Conservation (phyloP, 35 echinoderm and acorn worm genomes). For the Lytechinus pictus region DNA sequence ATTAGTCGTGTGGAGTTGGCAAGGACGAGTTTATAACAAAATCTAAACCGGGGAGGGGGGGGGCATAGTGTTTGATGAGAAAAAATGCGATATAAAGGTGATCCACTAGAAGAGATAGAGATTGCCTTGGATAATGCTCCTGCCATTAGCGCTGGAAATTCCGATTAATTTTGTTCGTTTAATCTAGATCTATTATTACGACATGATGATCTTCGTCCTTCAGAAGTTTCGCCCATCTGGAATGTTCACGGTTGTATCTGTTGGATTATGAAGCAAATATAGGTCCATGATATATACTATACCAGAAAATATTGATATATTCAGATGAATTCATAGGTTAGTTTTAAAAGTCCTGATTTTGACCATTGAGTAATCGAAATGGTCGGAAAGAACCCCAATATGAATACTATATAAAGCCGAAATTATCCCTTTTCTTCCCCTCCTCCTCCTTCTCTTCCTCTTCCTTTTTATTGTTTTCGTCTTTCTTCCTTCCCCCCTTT, state of each 20-base stretch:
- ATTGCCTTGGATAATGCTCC: not conserved
- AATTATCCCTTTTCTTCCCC: too few species aligned
- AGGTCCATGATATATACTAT: too few species aligned
- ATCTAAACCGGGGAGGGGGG: not conserved
- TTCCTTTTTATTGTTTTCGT: too few species aligned
- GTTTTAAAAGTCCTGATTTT: too few species aligned
- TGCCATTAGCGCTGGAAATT: not conserved
- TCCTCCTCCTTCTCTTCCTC: too few species aligned
- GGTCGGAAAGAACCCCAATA: too few species aligned
- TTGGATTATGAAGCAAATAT: too few species aligned
- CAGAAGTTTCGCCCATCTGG: not conserved
- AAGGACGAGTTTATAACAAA: not conserved
- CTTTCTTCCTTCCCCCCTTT: too few species aligned
- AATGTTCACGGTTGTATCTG: not conserved
- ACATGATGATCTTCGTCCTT: not conserved
- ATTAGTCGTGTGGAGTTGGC: not conserved
- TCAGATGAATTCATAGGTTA: too few species aligned
- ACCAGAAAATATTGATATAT: too few species aligned
- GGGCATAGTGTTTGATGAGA: not conserved
- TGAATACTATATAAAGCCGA: too few species aligned
- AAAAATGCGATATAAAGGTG: not conserved
- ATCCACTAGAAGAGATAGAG: not conserved
- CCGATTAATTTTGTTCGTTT: not conserved
- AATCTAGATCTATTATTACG: not conserved
- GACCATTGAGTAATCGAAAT: too few species aligned